Percentiles rank a stretch among this genome's conserved stretches.
These are phyloP conservation scores for Crotalus tigris DNA, from an alignment of 2,113 vertebrate genomes.

Conservation along the genomic window DNA sequence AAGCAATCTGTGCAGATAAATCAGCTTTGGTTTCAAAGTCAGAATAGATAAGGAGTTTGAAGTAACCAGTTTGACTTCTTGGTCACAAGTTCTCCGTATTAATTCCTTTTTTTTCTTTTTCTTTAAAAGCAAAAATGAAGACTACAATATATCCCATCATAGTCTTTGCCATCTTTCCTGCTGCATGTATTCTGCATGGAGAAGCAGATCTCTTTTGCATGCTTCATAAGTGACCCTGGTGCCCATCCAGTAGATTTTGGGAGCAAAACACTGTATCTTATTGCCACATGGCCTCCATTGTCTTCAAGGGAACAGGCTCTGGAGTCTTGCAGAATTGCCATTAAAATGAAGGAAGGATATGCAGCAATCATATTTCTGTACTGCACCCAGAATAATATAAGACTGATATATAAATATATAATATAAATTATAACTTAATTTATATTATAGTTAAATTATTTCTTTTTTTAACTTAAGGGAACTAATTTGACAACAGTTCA, in stretches of 20 bases:
- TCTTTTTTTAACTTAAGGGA: background rate
- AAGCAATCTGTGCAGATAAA: slow-evolving; percentile 93
- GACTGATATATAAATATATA: slow-evolving; percentile 51
- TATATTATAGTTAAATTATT: background rate
- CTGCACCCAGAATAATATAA: slow-evolving; percentile 59
- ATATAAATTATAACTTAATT: background rate
- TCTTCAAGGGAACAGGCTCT: background rate
- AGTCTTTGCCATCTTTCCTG: slow-evolving; percentile 67
- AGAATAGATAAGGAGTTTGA: slow-evolving; percentile 80
- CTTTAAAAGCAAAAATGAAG: slow-evolving; percentile 28
- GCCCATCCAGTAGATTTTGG: slow-evolving; percentile 76
- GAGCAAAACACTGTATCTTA: background rate
- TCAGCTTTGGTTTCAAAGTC: slow-evolving; percentile 99
- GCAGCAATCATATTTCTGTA: background rate
- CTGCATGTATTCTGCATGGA: slow-evolving; percentile 64
- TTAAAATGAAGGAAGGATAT: background rate
- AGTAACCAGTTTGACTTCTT: slow-evolving; percentile 78
- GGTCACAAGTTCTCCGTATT: slow-evolving; percentile 74
- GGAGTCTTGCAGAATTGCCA: background rate
- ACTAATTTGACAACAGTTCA: background rate
- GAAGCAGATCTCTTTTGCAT: slow-evolving; percentile 67
- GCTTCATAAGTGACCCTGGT: slow-evolving; percentile 79
- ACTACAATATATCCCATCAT: slow-evolving; percentile 58
- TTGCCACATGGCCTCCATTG: background rate
- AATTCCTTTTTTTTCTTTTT: slow-evolving; percentile 48